Conservation (phyloP, 1,140 invertebrate genomes). For the Cryptotermes secundus region DNA sequence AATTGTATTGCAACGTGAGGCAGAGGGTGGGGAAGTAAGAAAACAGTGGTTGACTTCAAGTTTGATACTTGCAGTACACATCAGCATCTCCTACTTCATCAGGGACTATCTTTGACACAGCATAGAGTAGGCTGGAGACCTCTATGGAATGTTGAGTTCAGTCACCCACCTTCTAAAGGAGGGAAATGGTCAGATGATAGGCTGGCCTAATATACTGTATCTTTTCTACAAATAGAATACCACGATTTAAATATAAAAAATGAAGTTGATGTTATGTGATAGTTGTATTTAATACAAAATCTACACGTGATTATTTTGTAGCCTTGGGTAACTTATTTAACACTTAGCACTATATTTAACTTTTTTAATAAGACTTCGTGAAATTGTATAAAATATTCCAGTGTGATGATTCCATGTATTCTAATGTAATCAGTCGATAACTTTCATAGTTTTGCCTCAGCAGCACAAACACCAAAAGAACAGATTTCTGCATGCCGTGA, state of each 20-base stretch:
- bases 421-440: slow-evolving; percentile 34
- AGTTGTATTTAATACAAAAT: slow-evolving; percentile 40
- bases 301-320: slow-evolving; percentile 40
- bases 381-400: slow-evolving; percentile 39
- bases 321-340: slow-evolving; percentile 40
- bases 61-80: slow-evolving; percentile 31
- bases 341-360: slow-evolving; percentile 40
- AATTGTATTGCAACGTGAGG: slow-evolving; percentile 26
- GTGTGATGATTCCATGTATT: slow-evolving; percentile 38
- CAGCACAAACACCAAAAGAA: slow-evolving; percentile 33
- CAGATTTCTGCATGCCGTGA: slow-evolving; percentile 8
- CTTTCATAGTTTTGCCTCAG: slow-evolving; percentile 33
- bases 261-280: slow-evolving; percentile 39
- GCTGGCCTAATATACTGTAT: slow-evolving; percentile 35
- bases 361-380: slow-evolving; percentile 40
- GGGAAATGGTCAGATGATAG: slow-evolving; percentile 31
- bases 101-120: slow-evolving; percentile 25
- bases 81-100: slow-evolving; percentile 23
- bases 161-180: slow-evolving; percentile 32
- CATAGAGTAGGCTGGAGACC: slow-evolving; percentile 29
- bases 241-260: slow-evolving; percentile 37
- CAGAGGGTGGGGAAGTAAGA: slow-evolving; percentile 29
- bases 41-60: not conserved
- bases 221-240: slow-evolving; percentile 38
- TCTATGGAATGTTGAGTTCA: slow-evolving; percentile 16